Evolutionary conservation across 2,888 invertebrate genomes (phyloP).

Genomic region (Synanthedon myopaeformis): DNA sequence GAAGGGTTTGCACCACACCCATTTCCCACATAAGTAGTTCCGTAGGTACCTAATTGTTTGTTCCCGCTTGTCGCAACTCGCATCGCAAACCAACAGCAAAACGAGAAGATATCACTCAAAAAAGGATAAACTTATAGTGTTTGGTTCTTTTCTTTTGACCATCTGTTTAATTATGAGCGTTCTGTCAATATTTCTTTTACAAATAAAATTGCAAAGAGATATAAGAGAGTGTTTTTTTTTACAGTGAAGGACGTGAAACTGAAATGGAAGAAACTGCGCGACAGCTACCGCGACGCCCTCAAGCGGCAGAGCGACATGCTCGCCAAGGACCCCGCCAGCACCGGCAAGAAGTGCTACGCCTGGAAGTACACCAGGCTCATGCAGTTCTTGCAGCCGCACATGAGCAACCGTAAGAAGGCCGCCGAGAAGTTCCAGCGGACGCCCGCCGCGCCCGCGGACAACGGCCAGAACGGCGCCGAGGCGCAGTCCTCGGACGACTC

Average conservation of each 20-base stretch:
- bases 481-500: conserved; percentile 21
- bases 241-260: conserved; percentile 59
- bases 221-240: conserved; percentile 8
- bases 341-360: conserved; percentile 37
- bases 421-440: conserved; percentile 20
- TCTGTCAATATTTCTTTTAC: too few relatives aligned
- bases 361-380: conserved; percentile 59
- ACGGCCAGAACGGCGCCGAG: conserved; percentile 22
- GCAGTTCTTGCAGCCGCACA: conserved; percentile 62
- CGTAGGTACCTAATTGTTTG: too few relatives aligned
- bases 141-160: too few relatives aligned
- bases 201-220: too few relatives aligned
- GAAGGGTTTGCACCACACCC: too few relatives aligned
- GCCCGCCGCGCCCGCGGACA: conserved; percentile 8
- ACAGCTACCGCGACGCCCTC: conserved; percentile 60
- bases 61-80: too few relatives aligned
- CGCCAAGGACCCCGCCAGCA: conserved; percentile 28
- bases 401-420: conserved; percentile 50
- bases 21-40: too few relatives aligned
- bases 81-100: too few relatives aligned
- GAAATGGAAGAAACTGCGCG: conserved; percentile 61
- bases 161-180: too few relatives aligned
- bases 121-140: too few relatives aligned
- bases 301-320: conserved; percentile 53
- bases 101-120: too few relatives aligned